These are phyloP conservation scores for Pygmarrhopalites habei DNA, from an alignment of 1,140 invertebrate genomes.

Conservation along the genomic window DNA sequence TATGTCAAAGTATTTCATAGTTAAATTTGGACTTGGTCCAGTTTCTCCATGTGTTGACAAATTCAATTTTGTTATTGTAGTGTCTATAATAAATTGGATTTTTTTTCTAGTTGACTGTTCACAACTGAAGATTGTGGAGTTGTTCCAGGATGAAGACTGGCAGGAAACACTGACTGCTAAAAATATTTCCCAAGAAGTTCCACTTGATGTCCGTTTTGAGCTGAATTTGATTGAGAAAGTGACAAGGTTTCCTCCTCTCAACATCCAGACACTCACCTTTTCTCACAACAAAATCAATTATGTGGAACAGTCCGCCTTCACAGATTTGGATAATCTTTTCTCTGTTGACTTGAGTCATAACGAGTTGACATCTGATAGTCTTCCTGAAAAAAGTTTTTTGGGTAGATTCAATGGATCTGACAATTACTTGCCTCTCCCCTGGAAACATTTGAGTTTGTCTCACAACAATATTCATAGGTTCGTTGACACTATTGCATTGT, in stretches of 20 bases:
- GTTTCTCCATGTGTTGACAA: too few relatives aligned
- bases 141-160: slow-evolving; percentile 20
- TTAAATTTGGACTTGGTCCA: too few relatives aligned
- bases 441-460: slow-evolving; percentile 21
- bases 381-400: slow-evolving; percentile 22
- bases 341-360: slow-evolving; percentile 33
- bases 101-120: slow-evolving; percentile 11
- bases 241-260: slow-evolving; percentile 20
- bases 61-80: too few relatives aligned
- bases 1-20: too few relatives aligned
- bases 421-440: slow-evolving; percentile 24
- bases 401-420: slow-evolving; percentile 8
- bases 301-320: slow-evolving; percentile 27
- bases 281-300: slow-evolving; percentile 15
- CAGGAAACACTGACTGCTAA: background rate
- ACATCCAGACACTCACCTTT: slow-evolving; percentile 12
- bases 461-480: slow-evolving; percentile 29
- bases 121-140: background rate
- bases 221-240: slow-evolving; percentile 11
- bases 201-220: slow-evolving; percentile 16
- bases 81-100: too few relatives aligned
- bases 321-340: slow-evolving; percentile 13
- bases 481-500: background rate
- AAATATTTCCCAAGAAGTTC: background rate
- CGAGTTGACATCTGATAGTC: slow-evolving; percentile 3